phyloP scores from a whole-genome alignment of 2,888 invertebrate species.

The Hylaea fasciaria region DNA sequence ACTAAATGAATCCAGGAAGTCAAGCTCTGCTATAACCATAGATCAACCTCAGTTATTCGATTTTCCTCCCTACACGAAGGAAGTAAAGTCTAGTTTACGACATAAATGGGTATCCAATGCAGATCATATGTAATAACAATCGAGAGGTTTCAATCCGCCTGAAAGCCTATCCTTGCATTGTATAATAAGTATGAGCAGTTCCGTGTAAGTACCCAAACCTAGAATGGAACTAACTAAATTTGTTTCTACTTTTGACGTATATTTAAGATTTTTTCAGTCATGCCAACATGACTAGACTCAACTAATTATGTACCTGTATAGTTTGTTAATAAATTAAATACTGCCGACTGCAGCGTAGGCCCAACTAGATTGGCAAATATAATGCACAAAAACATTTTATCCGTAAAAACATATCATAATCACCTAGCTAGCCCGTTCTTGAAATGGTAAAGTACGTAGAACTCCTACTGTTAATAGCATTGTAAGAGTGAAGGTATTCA shows the following conservation, averaged over 20 bases:
- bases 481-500: constrained; percentile 30
- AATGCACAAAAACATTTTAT: no score
- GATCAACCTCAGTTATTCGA: constrained; percentile 34
- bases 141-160: constrained; percentile 67
- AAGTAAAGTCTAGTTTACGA: constrained; percentile 37
- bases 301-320: neutral
- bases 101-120: constrained; percentile 46
- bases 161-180: constrained; percentile 60
- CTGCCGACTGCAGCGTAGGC: no score
- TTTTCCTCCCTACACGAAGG: constrained; percentile 33
- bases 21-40: constrained; percentile 36
- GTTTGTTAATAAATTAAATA: no score
- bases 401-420: no score
- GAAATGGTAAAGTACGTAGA: neutral
- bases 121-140: constrained; percentile 57
- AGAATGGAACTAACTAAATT: no score
- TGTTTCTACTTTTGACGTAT: no score
- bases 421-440: no score
- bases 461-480: constrained; percentile 16
- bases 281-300: no score
- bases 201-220: neutral
- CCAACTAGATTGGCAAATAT: no score
- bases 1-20: constrained; percentile 29
- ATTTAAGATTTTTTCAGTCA: neutral
- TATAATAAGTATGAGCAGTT: constrained; percentile 31